Evolutionary conservation across 2,888 invertebrate genomes (phyloP).

Genomic region (Nemotelus pantherinus): DNA sequence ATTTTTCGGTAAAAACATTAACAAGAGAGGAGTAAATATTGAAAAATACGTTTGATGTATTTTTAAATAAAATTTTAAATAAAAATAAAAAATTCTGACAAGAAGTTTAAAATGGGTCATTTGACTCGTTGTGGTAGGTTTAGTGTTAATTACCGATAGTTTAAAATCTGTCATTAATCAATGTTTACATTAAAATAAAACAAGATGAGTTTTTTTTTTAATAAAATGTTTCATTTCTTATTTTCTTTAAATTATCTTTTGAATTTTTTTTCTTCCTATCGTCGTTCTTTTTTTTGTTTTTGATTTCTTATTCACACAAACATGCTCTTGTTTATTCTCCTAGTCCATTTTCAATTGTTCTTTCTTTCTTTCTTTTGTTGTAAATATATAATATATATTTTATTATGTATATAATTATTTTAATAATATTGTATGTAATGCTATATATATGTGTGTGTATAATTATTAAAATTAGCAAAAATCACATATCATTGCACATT

Average conservation of each 20-base stretch:
- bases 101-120: constrained; percentile 34
- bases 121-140: constrained; percentile 37
- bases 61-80: too few species aligned
- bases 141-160: constrained; percentile 21
- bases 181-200: neutral
- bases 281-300: constrained; percentile 19
- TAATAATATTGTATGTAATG: constrained; percentile 43
- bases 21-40: too few species aligned
- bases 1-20: constrained; percentile 34
- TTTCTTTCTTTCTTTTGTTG: constrained; percentile 22
- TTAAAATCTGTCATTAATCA: neutral
- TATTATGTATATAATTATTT: constrained; percentile 39
- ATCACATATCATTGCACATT: constrained; percentile 52
- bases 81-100: too few species aligned
- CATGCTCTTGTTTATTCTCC: neutral
- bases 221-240: constrained; percentile 36
- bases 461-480: constrained; percentile 48
- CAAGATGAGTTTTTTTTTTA: neutral
- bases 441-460: constrained; percentile 14
- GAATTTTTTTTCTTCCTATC: neutral
- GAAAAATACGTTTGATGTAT: too few species aligned
- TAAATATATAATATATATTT: constrained; percentile 42
- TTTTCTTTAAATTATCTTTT: constrained; percentile 32
- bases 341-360: neutral
- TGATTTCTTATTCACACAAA: constrained; percentile 6